Evolutionary conservation across 2,113 vertebrate genomes (phyloP).

Genomic region (Camelus dromedarius): DNA sequence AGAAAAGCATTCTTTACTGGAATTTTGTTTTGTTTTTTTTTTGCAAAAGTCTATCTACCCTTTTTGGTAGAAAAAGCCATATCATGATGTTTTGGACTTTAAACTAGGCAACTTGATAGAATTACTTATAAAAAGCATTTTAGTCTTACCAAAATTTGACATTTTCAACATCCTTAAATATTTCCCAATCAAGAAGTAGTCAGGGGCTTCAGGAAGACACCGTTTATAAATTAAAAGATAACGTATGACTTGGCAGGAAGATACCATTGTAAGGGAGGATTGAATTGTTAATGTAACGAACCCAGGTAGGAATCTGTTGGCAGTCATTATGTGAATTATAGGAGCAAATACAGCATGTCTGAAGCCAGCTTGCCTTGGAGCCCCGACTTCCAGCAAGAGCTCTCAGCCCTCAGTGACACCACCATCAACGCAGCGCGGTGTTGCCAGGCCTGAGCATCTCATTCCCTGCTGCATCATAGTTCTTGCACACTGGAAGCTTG

Average conservation of each 20-base stretch:
- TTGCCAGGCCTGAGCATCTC: neutral
- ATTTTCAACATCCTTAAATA: conserved; percentile 8
- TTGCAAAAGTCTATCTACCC: neutral
- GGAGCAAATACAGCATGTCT: neutral
- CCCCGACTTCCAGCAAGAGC: too few relatives aligned
- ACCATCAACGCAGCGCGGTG: rapidly evolving
- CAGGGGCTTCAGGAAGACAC: neutral
- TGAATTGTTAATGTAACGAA: neutral
- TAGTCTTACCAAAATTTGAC: neutral
- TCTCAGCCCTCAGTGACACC: neutral
- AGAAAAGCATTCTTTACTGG: neutral
- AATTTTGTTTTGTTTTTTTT: neutral
- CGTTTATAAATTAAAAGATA: conserved; percentile 1
- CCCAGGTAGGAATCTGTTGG: neutral
- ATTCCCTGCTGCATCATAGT: rapidly evolving
- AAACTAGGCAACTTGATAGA: neutral
- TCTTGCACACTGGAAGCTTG: neutral
- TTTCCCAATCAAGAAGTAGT: neutral
- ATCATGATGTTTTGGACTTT: neutral
- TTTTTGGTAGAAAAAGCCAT: neutral
- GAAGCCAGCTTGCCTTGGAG: neutral
- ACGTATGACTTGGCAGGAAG: neutral
- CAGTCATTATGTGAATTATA: neutral
- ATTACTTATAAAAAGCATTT: neutral
- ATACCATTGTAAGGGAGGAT: neutral